Conservation (phyloP, 2,797 vertebrate species). For the Pangasius macronema region DNA sequence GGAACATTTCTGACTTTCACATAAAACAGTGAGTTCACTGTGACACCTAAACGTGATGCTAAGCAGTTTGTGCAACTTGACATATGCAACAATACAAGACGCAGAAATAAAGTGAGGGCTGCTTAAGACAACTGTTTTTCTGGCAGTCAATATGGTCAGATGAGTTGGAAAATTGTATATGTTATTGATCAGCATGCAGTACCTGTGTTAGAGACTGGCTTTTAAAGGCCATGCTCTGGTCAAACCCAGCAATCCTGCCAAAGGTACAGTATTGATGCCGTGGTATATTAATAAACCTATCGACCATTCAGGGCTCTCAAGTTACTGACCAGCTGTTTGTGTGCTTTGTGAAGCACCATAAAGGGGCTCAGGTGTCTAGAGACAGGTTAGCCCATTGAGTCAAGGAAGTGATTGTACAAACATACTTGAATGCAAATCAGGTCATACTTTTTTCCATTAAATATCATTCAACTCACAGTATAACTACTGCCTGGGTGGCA, state of each 20-base stretch:
- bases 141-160: not conserved
- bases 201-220: not conserved
- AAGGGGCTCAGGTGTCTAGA: not conserved
- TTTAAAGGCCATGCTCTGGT: not conserved
- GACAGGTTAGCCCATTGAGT: not conserved
- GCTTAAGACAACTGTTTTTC: too few species aligned
- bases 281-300: slow-evolving; percentile 18
- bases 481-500: not conserved
- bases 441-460: not conserved
- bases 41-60: not conserved
- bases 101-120: not conserved
- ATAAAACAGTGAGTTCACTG: not conserved
- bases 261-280: not conserved
- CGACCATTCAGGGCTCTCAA: not conserved
- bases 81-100: not conserved
- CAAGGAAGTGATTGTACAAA: not conserved
- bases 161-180: not conserved
- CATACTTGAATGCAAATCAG: not conserved
- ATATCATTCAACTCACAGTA: not conserved
- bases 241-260: not conserved
- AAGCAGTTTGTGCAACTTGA: not conserved
- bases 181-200: not conserved
- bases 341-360: not conserved
- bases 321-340: not conserved
- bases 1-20: not conserved